Evolutionary conservation across 2,113 vertebrate species (phyloP).

Genomic region (Misgurnus mizolepis): DNA sequence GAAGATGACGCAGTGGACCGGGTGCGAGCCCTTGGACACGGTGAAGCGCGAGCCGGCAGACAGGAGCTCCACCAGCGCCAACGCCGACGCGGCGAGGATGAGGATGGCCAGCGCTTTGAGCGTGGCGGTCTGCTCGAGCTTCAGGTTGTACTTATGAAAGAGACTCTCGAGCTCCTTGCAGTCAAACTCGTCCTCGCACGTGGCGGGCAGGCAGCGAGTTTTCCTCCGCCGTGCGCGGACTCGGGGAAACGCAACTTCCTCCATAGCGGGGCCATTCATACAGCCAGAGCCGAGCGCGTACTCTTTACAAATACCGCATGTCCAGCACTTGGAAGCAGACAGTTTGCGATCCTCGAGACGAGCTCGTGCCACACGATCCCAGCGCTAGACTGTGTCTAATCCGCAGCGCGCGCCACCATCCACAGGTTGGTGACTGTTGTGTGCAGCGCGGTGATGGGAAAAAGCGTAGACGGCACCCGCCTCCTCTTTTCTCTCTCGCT

Average conservation of each 20-base stretch:
- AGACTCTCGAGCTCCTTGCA: conserved; percentile 94
- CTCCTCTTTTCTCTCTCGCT: conserved; percentile 45
- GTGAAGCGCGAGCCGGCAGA: conserved; percentile 85
- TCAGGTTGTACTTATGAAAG: conserved; percentile 97
- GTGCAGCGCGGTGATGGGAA: conserved; percentile 1
- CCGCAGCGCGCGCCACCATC: conserved; percentile 58
- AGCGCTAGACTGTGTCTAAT: conserved; percentile 47
- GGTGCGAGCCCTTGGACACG: conserved; percentile 93
- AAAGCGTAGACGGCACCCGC: conserved; percentile 29
- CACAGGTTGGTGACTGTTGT: conserved; percentile 72
- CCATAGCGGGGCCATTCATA: conserved; percentile 97
- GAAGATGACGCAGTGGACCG: conserved; percentile 97
- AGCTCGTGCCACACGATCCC: conserved; percentile 31
- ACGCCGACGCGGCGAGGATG: conserved; percentile 87
- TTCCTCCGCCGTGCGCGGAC: conserved; percentile 84
- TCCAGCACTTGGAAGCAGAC: neutral
- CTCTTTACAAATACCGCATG: conserved; percentile 25
- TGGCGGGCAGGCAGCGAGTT: conserved; percentile 74
- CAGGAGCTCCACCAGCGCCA: conserved; percentile 90
- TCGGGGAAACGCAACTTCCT: conserved; percentile 85
- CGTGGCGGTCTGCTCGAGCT: conserved; percentile 94
- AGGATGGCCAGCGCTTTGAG: conserved; percentile 94
- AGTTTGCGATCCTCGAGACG: neutral
- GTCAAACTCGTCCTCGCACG: conserved; percentile 89
- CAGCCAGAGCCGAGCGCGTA: conserved; percentile 73